Percentiles rank a stretch among this genome's conserved stretches.
These are phyloP conservation scores for Ginglymostoma cirratum DNA, from an alignment of 2,113 vertebrate genomes.

Conservation along the genomic window DNA sequence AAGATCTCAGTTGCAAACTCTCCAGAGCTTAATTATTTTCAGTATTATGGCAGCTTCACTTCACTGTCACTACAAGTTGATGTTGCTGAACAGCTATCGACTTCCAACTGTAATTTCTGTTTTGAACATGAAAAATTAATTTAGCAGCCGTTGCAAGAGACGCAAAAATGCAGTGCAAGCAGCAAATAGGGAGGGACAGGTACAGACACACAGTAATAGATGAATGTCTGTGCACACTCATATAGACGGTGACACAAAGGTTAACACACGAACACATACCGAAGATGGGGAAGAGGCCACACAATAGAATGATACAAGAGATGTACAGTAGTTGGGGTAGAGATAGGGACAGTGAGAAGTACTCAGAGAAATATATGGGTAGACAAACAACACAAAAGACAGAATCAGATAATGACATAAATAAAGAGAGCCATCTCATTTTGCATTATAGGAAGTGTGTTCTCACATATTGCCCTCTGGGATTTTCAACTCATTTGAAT, in stretches of 20 bases:
- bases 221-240: background rate
- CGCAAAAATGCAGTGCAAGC: background rate
- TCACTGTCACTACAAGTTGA: background rate
- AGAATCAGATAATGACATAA: background rate
- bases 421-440: background rate
- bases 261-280: background rate
- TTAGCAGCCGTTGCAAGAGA: background rate
- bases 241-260: background rate
- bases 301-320: background rate
- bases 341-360: background rate
- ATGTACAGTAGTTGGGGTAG: background rate
- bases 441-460: background rate
- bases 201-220: background rate
- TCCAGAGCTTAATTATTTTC: slow-evolving; percentile 33
- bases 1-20: slow-evolving; percentile 30
- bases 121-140: slow-evolving; percentile 21
- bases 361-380: background rate
- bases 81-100: slow-evolving; percentile 5
- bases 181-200: background rate
- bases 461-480: background rate
- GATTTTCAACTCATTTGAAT: background rate
- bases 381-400: background rate
- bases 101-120: slow-evolving; percentile 17
- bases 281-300: background rate
- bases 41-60: slow-evolving; percentile 1